Evolutionary conservation across 2,888 invertebrate species (phyloP).

Genomic region (Cryptocheilus praepositus): DNA sequence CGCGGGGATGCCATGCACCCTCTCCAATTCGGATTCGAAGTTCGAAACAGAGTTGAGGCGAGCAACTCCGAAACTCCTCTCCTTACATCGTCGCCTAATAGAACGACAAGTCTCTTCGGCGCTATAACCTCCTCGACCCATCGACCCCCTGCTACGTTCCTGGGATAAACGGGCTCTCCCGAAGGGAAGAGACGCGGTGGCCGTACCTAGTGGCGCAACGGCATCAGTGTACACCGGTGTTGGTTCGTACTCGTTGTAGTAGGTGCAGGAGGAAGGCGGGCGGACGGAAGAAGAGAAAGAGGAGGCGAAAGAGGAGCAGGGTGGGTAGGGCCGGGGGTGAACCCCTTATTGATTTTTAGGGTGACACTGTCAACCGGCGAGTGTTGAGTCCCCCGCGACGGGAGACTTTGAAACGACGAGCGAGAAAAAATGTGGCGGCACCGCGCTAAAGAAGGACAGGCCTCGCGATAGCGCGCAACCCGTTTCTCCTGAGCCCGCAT

Average conservation of each 20-base stretch:
- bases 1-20: too few relatives aligned
- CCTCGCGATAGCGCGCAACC: too few relatives aligned
- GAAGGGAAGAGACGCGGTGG: background rate
- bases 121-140: conserved; percentile 56
- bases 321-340: conserved; percentile 75
- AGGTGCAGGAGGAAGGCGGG: conserved; percentile 31
- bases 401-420: conserved; percentile 75
- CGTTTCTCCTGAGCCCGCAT: too few relatives aligned
- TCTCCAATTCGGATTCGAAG: too few relatives aligned
- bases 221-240: background rate
- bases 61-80: conserved; percentile 38
- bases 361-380: conserved; percentile 81
- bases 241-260: conserved; percentile 37
- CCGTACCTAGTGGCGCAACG: background rate
- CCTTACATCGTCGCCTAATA: conserved; percentile 61
- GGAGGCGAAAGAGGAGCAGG: conserved; percentile 61
- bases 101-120: conserved; percentile 63
- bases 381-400: conserved; percentile 75
- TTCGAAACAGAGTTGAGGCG: conserved; percentile 21
- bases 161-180: conserved; percentile 44
- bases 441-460: conserved; percentile 23
- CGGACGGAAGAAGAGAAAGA: conserved; percentile 55
- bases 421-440: conserved; percentile 72
- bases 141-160: conserved; percentile 57
- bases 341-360: conserved; percentile 81